phyloP scores from a whole-genome alignment of 2,113 vertebrate species.

The Bufo gargarizans region DNA sequence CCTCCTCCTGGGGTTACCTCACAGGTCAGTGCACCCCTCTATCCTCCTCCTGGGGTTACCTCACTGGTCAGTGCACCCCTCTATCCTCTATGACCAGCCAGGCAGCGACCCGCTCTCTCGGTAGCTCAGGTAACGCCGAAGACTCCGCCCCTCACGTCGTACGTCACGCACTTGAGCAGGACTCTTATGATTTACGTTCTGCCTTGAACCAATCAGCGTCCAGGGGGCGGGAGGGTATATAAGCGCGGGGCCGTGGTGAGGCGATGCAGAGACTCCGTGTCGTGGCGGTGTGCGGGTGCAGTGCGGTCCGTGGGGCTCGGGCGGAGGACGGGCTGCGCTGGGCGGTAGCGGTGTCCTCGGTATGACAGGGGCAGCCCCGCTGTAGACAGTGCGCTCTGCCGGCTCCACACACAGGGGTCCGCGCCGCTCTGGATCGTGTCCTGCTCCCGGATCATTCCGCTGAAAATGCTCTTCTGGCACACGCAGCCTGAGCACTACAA shows the following conservation, averaged over 20 bases:
- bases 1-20: too few relatives aligned
- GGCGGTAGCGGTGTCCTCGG: background rate
- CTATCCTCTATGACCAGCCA: too few relatives aligned
- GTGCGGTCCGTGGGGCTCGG: background rate
- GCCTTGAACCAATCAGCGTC: background rate
- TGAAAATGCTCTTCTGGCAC: conserved; percentile 89
- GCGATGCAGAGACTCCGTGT: background rate
- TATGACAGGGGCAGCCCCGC: background rate
- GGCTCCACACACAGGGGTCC: background rate
- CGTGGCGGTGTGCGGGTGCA: background rate
- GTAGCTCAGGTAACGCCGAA: background rate
- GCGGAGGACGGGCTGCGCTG: background rate
- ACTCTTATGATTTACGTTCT: background rate
- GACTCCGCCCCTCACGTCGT: background rate
- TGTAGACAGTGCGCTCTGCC: background rate
- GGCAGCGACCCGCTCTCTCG: background rate
- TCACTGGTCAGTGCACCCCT: too few relatives aligned
- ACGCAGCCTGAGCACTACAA: conserved; percentile 89
- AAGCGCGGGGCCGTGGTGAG: background rate
- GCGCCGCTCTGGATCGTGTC: background rate
- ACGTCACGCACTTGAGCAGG: background rate
- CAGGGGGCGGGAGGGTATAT: background rate
- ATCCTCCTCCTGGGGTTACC: too few relatives aligned
- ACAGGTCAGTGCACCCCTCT: too few relatives aligned
- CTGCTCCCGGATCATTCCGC: background rate